These are phyloP conservation scores for Eupithecia centaureata DNA, from an alignment of 2,888 invertebrate species.

Conservation along the genomic window DNA sequence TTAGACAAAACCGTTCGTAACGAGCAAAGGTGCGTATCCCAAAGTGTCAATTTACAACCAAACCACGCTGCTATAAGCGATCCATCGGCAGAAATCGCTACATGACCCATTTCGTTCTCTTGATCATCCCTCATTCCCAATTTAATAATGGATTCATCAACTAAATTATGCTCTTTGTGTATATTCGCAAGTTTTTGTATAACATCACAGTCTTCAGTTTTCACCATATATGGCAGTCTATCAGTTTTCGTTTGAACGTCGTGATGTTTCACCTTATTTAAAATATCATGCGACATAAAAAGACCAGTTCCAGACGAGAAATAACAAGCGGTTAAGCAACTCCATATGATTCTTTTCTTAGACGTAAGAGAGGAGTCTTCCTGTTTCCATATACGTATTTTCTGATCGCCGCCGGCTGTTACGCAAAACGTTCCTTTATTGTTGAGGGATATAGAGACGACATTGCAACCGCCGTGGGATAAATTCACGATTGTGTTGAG, in stretches of 20 bases:
- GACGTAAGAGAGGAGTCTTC: conserved; percentile 52
- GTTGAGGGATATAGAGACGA: conserved; percentile 68
- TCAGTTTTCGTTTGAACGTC: conserved; percentile 46
- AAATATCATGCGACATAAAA: conserved; percentile 61
- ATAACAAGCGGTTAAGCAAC: conserved; percentile 74
- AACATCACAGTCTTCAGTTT: conserved; percentile 56
- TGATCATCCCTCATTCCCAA: conserved; percentile 49
- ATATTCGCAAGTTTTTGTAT: conserved; percentile 64
- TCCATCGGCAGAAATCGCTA: conserved; percentile 77
- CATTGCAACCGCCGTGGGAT: conserved; percentile 74
- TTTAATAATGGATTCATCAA: conserved; percentile 45
- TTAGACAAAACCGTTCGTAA: conserved; percentile 73
- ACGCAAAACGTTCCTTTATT: conserved; percentile 71
- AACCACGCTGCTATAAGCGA: conserved; percentile 82
- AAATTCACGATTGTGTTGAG: conserved; percentile 75
- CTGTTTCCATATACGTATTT: conserved; percentile 73
- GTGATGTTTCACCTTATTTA: conserved; percentile 67
- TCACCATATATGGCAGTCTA: conserved; percentile 59
- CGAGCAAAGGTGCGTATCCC: conserved; percentile 75
- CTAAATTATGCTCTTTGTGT: conserved; percentile 61
- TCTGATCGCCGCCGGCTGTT: conserved; percentile 75
- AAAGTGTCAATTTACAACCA: conserved; percentile 74
- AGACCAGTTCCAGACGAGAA: conserved; percentile 73
- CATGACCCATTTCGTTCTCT: conserved; percentile 72
- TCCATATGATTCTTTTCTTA: conserved; percentile 56